These are phyloP conservation scores for Cuniculus paca DNA, from an alignment of 2,797 vertebrate genomes.

Conservation along the genomic window DNA sequence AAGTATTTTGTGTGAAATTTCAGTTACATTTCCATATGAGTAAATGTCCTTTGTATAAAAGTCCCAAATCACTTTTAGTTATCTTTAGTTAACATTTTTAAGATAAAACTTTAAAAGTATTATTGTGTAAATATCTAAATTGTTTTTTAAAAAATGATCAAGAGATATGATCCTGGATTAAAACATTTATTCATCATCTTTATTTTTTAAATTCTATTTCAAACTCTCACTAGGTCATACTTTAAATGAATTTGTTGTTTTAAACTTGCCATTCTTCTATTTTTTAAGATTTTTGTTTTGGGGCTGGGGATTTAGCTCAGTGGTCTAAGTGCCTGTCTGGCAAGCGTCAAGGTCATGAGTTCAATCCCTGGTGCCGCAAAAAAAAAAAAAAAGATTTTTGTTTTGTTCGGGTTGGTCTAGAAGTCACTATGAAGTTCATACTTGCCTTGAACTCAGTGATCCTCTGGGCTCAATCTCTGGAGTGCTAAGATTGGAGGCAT, in stretches of 20 bases:
- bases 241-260: not conserved
- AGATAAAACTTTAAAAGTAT: not conserved
- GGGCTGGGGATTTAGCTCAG: no score
- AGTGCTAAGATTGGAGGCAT: not conserved
- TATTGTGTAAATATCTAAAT: not conserved
- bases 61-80: not conserved
- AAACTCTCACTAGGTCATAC: not conserved
- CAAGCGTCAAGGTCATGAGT: no score
- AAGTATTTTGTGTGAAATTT: not conserved
- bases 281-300: not conserved
- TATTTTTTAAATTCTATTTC: slow-evolving; percentile 27
- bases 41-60: not conserved
- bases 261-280: not conserved
- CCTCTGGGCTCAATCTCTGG: not conserved
- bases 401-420: not conserved
- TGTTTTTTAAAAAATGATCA: not conserved
- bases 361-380: no score
- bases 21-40: not conserved
- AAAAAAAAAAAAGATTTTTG: no score
- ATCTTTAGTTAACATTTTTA: not conserved
- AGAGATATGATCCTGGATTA: not conserved
- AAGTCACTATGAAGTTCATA: not conserved
- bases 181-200: not conserved
- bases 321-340: no score
- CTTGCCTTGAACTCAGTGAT: not conserved